A percentile compares a stretch with the other conserved stretches of the same genome.
Evolutionary conservation across 2,113 vertebrate species (phyloP).

Genomic region (Lagopus muta): DNA sequence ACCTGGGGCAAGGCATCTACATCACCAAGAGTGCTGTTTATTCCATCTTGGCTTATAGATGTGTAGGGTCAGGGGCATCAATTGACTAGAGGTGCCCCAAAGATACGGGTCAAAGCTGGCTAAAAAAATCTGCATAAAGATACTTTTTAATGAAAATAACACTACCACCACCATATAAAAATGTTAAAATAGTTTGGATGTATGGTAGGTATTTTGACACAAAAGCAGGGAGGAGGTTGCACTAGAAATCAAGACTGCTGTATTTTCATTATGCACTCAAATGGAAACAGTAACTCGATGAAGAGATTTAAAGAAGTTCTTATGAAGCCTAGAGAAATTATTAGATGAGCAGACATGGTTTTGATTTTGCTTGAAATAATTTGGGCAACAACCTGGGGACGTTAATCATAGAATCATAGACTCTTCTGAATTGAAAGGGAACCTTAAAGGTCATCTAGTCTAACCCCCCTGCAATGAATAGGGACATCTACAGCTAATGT

Average conservation of each 20-base stretch:
- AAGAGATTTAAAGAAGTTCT: background rate
- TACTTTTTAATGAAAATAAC: background rate
- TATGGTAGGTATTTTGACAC: background rate
- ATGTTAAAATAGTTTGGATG: background rate
- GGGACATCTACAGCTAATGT: background rate
- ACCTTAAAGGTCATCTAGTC: too few species aligned
- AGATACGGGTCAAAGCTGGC: background rate
- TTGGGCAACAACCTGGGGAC: background rate
- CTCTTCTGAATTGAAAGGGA: too few species aligned
- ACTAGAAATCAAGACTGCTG: background rate
- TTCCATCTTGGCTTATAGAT: too few species aligned
- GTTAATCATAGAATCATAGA: too few species aligned
- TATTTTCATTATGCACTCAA: background rate
- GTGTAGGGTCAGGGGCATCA: background rate
- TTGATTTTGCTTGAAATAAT: background rate
- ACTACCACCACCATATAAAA: background rate
- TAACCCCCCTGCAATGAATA: too few species aligned
- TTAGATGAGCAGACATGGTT: background rate
- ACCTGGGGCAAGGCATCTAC: background rate
- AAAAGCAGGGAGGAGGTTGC: background rate
- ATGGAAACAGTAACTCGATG: background rate
- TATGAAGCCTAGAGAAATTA: background rate
- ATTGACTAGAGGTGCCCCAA: background rate
- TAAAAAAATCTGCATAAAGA: background rate
- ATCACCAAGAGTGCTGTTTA: fast-evolving